Evolutionary conservation across 2,113 vertebrate genomes (phyloP).

Genomic region (Mastomys natalensis): DNA sequence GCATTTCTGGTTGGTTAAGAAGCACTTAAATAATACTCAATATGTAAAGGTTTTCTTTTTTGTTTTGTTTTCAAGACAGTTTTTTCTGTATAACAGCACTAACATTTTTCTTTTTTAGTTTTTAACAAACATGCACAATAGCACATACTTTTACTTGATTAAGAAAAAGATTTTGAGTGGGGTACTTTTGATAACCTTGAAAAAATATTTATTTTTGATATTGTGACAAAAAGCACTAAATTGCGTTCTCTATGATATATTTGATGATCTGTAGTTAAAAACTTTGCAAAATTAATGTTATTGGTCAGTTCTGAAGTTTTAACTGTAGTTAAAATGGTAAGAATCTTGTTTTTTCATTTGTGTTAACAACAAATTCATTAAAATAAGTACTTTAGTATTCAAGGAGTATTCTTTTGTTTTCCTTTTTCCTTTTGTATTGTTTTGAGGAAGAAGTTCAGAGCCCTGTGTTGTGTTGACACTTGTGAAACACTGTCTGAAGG

Average conservation of each 20-base stretch:
- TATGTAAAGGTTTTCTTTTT: slow-evolving; percentile 31
- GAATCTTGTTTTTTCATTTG: slow-evolving; percentile 59
- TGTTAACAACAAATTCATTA: slow-evolving; percentile 72
- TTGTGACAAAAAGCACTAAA: slow-evolving; percentile 38
- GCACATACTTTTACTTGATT: slow-evolving; percentile 54
- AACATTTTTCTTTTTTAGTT: not conserved
- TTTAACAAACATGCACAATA: slow-evolving; percentile 54
- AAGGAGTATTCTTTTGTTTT: slow-evolving; percentile 19
- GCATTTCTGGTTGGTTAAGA: slow-evolving; percentile 43
- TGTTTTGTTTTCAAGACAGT: not conserved
- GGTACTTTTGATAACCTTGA: slow-evolving; percentile 46
- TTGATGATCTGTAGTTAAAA: slow-evolving; percentile 65
- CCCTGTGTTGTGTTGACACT: not conserved
- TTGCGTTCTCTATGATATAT: slow-evolving; percentile 62
- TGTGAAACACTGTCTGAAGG: not conserved
- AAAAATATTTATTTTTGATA: slow-evolving; percentile 71
- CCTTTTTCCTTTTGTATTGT: slow-evolving; percentile 57
- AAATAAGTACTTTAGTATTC: slow-evolving; percentile 62
- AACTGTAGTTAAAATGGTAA: slow-evolving; percentile 62
- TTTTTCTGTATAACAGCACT: not conserved
- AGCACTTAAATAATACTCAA: slow-evolving; percentile 40
- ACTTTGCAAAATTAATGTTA: slow-evolving; percentile 67
- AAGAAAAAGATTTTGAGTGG: not conserved
- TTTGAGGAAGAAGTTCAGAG: slow-evolving; percentile 48
- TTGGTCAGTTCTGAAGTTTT: slow-evolving; percentile 66